Percentiles rank a stretch among this genome's conserved stretches.
Conservation (phyloP, 2,888 invertebrate genomes). For the Plebejus argus region DNA sequence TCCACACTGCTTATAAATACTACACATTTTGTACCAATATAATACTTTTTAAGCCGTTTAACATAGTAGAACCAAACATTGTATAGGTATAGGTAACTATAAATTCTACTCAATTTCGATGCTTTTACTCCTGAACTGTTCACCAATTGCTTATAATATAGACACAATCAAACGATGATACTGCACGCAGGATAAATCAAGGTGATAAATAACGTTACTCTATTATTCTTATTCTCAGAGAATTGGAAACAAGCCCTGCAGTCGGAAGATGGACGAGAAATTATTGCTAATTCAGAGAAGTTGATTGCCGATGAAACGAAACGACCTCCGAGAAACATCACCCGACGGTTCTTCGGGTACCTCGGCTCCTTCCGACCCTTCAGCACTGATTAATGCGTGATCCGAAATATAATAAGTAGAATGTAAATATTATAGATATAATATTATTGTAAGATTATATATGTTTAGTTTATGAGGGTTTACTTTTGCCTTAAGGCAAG, state of each 20-base stretch:
- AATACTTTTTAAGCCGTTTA: too few relatives aligned
- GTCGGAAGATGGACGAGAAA: conserved; percentile 43
- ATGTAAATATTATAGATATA: neutral
- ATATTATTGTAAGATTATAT: neutral
- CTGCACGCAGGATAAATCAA: neutral
- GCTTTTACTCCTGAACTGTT: neutral
- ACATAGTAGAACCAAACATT: too few relatives aligned
- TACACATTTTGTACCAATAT: too few relatives aligned
- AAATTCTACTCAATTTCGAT: too few relatives aligned
- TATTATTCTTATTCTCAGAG: conserved; percentile 35
- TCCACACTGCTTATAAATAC: too few relatives aligned
- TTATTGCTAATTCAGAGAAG: conserved; percentile 33
- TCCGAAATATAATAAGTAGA: neutral
- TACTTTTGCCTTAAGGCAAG: too few relatives aligned
- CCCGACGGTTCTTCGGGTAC: conserved; percentile 40
- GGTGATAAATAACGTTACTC: conserved; percentile 7
- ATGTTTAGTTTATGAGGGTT: too few relatives aligned
- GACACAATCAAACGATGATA: neutral
- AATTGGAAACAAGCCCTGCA: conserved; percentile 34
- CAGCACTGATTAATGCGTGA: conserved; percentile 39
- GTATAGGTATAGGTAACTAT: too few relatives aligned
- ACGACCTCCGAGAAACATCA: conserved; percentile 44
- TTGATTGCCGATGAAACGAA: conserved; percentile 50
- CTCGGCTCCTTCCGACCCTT: conserved; percentile 44
- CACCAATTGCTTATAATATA: neutral